A percentile compares a stretch with the other conserved stretches of the same genome.
Conservation (phyloP, 2,888 invertebrate species). For the Xylota sylvarum region DNA sequence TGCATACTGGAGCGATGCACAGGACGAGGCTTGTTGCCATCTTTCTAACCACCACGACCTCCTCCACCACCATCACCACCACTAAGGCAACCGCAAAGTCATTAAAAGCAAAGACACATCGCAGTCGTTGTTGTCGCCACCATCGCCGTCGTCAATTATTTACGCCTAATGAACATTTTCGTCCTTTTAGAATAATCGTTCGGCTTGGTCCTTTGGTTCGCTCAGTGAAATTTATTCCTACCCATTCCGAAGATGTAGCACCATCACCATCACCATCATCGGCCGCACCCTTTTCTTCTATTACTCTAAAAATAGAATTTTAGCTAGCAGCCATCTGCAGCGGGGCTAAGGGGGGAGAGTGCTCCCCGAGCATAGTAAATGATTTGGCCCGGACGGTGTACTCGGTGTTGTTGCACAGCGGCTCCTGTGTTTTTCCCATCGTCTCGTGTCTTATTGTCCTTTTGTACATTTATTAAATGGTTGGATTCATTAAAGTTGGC, state of each 20-base stretch:
- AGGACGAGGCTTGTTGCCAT: slow-evolving; percentile 25
- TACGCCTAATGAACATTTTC: slow-evolving; percentile 76
- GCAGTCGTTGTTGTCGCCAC: slow-evolving; percentile 71
- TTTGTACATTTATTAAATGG: slow-evolving; percentile 73
- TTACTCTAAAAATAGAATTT: slow-evolving; percentile 46
- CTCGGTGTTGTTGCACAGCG: slow-evolving; percentile 40
- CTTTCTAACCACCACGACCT: slow-evolving; percentile 26
- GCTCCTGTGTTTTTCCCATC: slow-evolving; percentile 14
- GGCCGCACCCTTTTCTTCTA: slow-evolving; percentile 45
- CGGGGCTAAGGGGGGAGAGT: background rate
- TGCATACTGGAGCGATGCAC: slow-evolving; percentile 25
- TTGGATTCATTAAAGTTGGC: slow-evolving; percentile 72
- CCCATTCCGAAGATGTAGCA: slow-evolving; percentile 45
- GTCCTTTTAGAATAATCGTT: slow-evolving; percentile 76
- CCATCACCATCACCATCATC: background rate
- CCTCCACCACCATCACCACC: slow-evolving; percentile 25
- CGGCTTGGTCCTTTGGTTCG: slow-evolving; percentile 69
- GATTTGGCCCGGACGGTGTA: slow-evolving; percentile 50
- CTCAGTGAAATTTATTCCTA: slow-evolving; percentile 69
- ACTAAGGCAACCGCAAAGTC: slow-evolving; percentile 67
- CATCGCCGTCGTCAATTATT: slow-evolving; percentile 70
- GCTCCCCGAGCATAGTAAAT: slow-evolving; percentile 29
- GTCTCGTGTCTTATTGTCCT: slow-evolving; percentile 44
- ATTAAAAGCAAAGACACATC: slow-evolving; percentile 76
- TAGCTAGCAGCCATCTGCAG: slow-evolving; percentile 35